Percentiles rank a stretch among this genome's conserved stretches.
These are phyloP conservation scores for Chionis minor DNA, from an alignment of 2,113 vertebrate species.

Conservation along the genomic window DNA sequence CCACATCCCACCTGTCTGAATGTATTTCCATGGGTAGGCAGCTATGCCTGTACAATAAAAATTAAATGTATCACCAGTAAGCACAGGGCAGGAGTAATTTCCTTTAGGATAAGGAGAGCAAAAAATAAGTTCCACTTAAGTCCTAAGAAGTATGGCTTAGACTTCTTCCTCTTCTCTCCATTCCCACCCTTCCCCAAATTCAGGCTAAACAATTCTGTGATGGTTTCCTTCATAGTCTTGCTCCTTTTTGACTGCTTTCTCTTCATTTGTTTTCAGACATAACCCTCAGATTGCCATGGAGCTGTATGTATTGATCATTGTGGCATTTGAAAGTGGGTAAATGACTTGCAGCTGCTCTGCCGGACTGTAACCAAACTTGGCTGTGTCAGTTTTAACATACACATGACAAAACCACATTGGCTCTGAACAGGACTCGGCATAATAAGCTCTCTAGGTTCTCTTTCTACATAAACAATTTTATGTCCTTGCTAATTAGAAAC, in stretches of 20 bases:
- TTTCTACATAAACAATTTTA: constrained; percentile 29
- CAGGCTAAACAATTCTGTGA: neutral
- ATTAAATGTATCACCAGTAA: neutral
- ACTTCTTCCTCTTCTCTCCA: neutral
- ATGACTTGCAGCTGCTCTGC: constrained; percentile 59
- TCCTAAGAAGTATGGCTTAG: neutral
- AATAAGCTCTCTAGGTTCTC: constrained; percentile 13
- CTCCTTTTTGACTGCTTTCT: constrained; percentile 19
- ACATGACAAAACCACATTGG: constrained; percentile 14
- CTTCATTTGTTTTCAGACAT: constrained; percentile 26
- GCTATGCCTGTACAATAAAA: neutral
- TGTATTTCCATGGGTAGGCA: neutral
- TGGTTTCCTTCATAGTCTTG: neutral
- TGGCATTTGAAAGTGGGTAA: constrained; percentile 35
- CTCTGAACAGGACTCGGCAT: neutral
- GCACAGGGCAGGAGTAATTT: neutral
- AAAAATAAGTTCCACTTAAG: neutral
- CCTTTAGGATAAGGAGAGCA: neutral
- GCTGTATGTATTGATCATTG: constrained; percentile 18
- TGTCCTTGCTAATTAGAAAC: constrained; percentile 51
- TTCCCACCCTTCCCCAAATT: neutral
- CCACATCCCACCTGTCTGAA: neutral
- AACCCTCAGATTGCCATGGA: neutral
- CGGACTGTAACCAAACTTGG: constrained; percentile 22
- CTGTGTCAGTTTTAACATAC: constrained; percentile 41